Base-by-base conservation (phyloP, 1,140 invertebrate species). In the Eumaeus atala region DNA sequence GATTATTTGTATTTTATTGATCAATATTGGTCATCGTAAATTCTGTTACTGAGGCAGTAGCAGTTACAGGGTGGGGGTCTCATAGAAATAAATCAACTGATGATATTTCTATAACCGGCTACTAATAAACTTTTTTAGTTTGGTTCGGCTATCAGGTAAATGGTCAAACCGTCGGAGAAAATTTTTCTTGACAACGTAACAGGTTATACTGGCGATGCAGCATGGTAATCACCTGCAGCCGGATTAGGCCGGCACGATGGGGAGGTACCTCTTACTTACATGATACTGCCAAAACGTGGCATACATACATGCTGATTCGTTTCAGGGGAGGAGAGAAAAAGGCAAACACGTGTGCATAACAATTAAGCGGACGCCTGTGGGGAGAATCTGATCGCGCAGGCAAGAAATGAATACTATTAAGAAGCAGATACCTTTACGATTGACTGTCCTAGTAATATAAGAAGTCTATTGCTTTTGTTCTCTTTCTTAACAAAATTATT, bases 1-100 rank as follows among this genome's bases (percentile, higher is more conserved):
- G 18, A 52, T 44, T 64, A 68, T 68, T 68, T 60, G 16, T 47
- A 35, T 38, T 53, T 34, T 53, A 53, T 53, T 40, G 12, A 38
- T 52, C 40, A 40, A 44, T 44, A 16, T 44, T 44, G 12, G 16
- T 16, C 40, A 9, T 44, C 40, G 40, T 44, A 44, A 44, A 44
- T 44, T 44, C 40, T 44, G 40, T 44, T 16, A 16, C 5, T 44
- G 14, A 16, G 14, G 12, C 14, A 44, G 14, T 44, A 44, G 16
- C 12, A 16, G 14, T 44, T 44, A 9, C 9, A 9, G 14, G 9
- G 5, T 42, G 9, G 40, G 40, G 40, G 8, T 16, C 12, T 7
- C 9, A 14, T 6, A 9, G 16, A 44, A 44, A 44, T 44, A 0
- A 1, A 3, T 16, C 7, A 44, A 8, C 9, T 17, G 17, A 9